Evolutionary conservation across 2,888 invertebrate species (phyloP).

Genomic region (Margaritifera margaritifera): DNA sequence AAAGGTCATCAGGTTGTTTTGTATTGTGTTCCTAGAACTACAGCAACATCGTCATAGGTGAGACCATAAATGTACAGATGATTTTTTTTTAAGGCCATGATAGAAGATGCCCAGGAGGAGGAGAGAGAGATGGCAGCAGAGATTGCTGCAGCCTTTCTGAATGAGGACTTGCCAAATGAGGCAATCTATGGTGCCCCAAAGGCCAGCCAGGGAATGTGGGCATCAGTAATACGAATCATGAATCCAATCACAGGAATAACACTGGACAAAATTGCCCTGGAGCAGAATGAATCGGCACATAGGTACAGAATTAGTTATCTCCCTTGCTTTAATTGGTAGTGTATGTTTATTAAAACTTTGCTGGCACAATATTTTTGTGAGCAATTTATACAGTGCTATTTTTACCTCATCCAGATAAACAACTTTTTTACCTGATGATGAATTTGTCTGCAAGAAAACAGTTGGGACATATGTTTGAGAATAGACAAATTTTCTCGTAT

Average conservation of each 20-base stretch:
- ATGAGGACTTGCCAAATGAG: constrained; percentile 91
- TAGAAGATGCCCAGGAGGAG: constrained; percentile 95
- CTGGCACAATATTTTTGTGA: too few species aligned
- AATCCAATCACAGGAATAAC: constrained; percentile 82
- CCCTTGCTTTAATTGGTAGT: too few species aligned
- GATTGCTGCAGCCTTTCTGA: constrained; percentile 97
- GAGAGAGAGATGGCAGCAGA: constrained; percentile 96
- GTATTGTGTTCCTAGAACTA: neutral
- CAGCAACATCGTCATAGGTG: too few species aligned
- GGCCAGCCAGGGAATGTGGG: constrained; percentile 96
- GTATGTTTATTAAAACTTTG: too few species aligned
- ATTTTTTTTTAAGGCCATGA: constrained; percentile 80
- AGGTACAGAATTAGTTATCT: constrained; percentile 75
- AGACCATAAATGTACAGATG: too few species aligned
- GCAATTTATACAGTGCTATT: too few species aligned
- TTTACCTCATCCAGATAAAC: too few species aligned
- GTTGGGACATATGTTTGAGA: too few species aligned
- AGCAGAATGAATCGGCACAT: constrained; percentile 97
- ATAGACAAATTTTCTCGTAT: too few species aligned
- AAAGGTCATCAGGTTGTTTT: neutral
- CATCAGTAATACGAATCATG: constrained; percentile 77
- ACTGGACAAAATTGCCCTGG: constrained; percentile 79
- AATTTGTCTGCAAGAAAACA: too few species aligned
- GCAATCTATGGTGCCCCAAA: constrained; percentile 95
- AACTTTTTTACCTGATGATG: too few species aligned